These are phyloP conservation scores for Caenorhabditis afra DNA, from an alignment of 2,888 invertebrate species.

Conservation along the genomic window DNA sequence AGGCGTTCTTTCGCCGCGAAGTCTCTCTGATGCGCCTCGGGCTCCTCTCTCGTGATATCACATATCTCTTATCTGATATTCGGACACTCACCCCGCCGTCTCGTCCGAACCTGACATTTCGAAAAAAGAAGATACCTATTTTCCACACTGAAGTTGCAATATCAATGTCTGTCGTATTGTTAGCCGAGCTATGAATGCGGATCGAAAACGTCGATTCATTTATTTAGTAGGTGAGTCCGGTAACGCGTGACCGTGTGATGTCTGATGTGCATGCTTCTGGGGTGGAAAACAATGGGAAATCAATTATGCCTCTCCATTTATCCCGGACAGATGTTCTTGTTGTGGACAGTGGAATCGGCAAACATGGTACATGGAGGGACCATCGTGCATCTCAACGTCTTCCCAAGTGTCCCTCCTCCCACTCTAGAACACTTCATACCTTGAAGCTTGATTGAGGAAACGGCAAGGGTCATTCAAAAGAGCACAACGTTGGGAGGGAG, in stretches of 20 bases:
- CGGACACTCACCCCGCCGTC: conserved; percentile 24
- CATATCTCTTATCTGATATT: conserved; percentile 51
- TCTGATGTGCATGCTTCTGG: too few relatives aligned
- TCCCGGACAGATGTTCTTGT: conserved; percentile 43
- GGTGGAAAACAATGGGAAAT: conserved; percentile 1
- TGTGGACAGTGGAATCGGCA: conserved; percentile 32
- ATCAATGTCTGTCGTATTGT: conserved; percentile 36
- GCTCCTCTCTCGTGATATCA: conserved; percentile 21
- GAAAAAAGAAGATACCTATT: conserved; percentile 53
- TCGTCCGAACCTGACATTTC: conserved; percentile 47
- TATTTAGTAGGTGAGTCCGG: conserved; percentile 51
- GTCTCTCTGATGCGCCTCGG: conserved; percentile 8
- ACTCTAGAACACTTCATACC: too few relatives aligned
- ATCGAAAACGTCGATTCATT: conserved; percentile 36
- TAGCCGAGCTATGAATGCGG: conserved; percentile 40
- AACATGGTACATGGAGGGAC: conserved; percentile 18
- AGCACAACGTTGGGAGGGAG: too few relatives aligned
- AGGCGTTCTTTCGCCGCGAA: conserved; percentile 53
- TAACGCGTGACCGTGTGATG: background rate
- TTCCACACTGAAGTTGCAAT: conserved; percentile 43
- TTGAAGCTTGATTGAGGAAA: too few relatives aligned
- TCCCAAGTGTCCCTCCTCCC: background rate
- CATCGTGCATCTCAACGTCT: conserved; percentile 6
- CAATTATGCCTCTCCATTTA: conserved; percentile 1
- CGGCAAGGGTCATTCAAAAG: too few relatives aligned